Conservation (phyloP, 1,140 invertebrate genomes). For the Sycobia sp. region DNA sequence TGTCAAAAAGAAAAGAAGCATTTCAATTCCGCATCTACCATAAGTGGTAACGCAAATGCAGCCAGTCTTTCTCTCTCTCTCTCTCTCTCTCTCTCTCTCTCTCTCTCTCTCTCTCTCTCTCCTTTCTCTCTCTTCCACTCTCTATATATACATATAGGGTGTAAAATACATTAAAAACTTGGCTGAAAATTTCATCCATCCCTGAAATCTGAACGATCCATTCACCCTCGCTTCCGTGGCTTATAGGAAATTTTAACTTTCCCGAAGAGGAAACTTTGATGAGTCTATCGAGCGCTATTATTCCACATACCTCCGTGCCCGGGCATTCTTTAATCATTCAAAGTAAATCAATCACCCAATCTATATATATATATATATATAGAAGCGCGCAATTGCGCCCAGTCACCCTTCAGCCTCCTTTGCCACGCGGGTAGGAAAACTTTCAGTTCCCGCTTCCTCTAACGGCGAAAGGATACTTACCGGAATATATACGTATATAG, state of each 20-base stretch:
- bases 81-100: no score
- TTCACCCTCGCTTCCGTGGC: constrained; percentile 35
- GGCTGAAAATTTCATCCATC: constrained; percentile 22
- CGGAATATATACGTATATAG: no score
- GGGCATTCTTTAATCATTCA: constrained; percentile 61
- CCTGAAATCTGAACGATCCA: constrained; percentile 30
- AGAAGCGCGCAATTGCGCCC: constrained; percentile 50
- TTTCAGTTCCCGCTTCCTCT: constrained; percentile 43
- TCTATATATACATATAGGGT: no score
- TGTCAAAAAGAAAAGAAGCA: no score
- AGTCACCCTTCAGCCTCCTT: constrained; percentile 56
- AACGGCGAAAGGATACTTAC: constrained; percentile 7
- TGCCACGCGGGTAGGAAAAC: constrained; percentile 47
- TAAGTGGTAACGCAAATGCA: no score
- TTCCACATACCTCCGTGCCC: constrained; percentile 36
- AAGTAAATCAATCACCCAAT: constrained; percentile 62
- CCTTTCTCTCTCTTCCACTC: no score
- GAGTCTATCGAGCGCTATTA: constrained; percentile 60
- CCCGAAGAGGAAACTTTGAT: constrained; percentile 53
- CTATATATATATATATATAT: no score
- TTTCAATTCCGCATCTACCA: no score
- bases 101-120: no score
- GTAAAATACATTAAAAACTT: no score
- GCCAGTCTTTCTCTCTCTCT: no score
- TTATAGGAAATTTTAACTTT: constrained; percentile 46